These are phyloP conservation scores for Blomia tropicalis DNA, from an alignment of 2,888 invertebrate genomes.

Conservation along the genomic window DNA sequence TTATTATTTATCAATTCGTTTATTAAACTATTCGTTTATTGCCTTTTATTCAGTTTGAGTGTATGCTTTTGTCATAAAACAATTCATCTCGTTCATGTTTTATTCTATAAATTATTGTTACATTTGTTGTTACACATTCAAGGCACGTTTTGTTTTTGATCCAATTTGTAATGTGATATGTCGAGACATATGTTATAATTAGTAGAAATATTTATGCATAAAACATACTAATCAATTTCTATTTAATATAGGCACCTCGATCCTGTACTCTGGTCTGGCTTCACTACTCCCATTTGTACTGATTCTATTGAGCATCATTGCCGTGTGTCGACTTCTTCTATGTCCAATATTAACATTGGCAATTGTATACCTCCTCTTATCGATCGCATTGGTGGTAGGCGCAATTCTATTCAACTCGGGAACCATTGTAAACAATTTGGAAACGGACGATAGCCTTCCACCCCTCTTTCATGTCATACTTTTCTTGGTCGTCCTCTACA, in stretches of 20 bases:
- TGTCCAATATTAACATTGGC: constrained; percentile 13
- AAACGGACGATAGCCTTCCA: not conserved
- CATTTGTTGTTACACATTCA: too few species aligned
- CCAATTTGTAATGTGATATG: too few species aligned
- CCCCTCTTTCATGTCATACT: not conserved
- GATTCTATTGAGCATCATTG: not conserved
- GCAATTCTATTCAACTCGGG: not conserved
- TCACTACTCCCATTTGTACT: not conserved
- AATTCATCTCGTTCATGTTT: too few species aligned
- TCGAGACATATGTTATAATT: too few species aligned
- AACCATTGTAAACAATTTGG: not conserved
- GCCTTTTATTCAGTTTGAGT: too few species aligned
- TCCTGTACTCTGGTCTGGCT: constrained; percentile 1
- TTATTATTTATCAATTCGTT: too few species aligned
- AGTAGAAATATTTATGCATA: too few species aligned
- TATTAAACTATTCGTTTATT: too few species aligned
- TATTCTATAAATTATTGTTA: too few species aligned
- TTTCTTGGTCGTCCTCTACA: not conserved
- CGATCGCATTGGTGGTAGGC: not conserved
- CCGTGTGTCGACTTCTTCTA: not conserved
- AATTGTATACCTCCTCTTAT: not conserved
- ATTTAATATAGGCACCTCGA: not conserved
- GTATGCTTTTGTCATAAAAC: too few species aligned
- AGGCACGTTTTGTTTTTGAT: too few species aligned
- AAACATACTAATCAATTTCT: too few species aligned